Evolutionary conservation across 1,140 invertebrate genomes (phyloP), one percentile per base, ranked within the genome.

Genomic region (Heliconius himera): DNA sequence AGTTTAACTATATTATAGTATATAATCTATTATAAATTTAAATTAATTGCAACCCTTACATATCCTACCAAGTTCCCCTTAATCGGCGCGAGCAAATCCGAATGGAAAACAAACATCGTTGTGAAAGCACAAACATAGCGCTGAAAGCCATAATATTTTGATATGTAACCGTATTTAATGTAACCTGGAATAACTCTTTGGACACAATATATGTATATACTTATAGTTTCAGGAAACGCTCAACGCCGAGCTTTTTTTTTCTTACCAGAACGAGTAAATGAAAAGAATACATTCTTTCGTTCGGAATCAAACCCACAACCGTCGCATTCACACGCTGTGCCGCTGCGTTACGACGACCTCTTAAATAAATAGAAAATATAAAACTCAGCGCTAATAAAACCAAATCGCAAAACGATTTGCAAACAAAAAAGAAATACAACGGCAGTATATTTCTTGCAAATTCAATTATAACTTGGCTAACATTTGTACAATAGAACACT

Each of bases 401-500:
- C 2, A 46, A 60, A 60, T 60, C 56, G 74, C 80, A 84, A 85
- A 87, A 78, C 74, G 80, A 84, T 82, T 83, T 71, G 79, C 76
- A 83, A 88, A 75, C 81, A 84, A 79, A 82, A 84, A 88, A 51
- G 49, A 51, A 86, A 88, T 70, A 74, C 76, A 74, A 77, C 49
- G 82, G 71, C 70, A 83, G 70, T 81, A 81, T 86, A 86, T 84
- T 83, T 73, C 76, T 70, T 73, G 73, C 51, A 56, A 72, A 77
- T 87, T 84, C 90, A 91, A 90, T 91, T 91, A 91, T 90, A 87
- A 84, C 82, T 86, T 82, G 16, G 84, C 82, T 84, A 91, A 91
- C 89, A 88, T 91, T 91, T 76, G 54, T 66, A 66, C 54, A 22
- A 66, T 66, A 66, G 20, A 60, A 60, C 9, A 22, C 60, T 66